These are phyloP conservation scores for Neogobius melanostomus DNA, from an alignment of 2,113 vertebrate genomes.

Conservation along the genomic window DNA sequence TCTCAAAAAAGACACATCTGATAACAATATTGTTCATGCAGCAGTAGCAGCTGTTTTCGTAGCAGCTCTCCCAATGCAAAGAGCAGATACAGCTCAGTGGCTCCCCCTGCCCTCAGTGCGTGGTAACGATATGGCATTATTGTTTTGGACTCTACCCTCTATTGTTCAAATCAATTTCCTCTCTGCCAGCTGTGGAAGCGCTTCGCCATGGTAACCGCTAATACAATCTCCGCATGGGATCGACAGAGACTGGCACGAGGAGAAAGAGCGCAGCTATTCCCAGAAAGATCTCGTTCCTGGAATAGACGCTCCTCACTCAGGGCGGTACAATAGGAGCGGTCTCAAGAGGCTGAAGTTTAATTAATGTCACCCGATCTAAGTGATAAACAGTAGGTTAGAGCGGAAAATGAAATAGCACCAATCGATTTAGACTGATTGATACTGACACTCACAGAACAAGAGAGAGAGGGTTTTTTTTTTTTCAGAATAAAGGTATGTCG, in stretches of 20 bases:
- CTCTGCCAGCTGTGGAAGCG: slow-evolving; percentile 64
- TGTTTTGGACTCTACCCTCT: slow-evolving; percentile 40
- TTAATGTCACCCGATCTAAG: neutral
- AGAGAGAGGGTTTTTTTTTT: too few relatives aligned
- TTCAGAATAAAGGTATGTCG: too few relatives aligned
- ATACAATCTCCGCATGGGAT: slow-evolving; percentile 62
- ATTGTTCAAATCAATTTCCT: slow-evolving; percentile 57
- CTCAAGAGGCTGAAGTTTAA: neutral
- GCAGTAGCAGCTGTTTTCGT: neutral
- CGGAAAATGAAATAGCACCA: too few relatives aligned
- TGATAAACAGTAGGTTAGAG: too few relatives aligned
- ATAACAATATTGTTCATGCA: too few relatives aligned
- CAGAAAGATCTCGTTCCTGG: slow-evolving; percentile 1
- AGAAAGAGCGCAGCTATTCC: slow-evolving; percentile 28
- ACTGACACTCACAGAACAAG: too few relatives aligned
- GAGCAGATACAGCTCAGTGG: slow-evolving; percentile 28
- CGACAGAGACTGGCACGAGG: slow-evolving; percentile 38
- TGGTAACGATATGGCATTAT: slow-evolving; percentile 50
- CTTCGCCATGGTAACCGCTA: slow-evolving; percentile 71
- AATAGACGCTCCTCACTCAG: neutral
- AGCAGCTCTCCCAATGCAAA: neutral
- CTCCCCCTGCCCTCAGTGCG: slow-evolving; percentile 67
- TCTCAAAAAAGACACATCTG: too few relatives aligned
- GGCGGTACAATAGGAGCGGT: neutral
- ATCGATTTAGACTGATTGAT: too few relatives aligned